phyloP scores from a whole-genome alignment of 92 coral and sea anemone species.

The Porites lobata region DNA sequence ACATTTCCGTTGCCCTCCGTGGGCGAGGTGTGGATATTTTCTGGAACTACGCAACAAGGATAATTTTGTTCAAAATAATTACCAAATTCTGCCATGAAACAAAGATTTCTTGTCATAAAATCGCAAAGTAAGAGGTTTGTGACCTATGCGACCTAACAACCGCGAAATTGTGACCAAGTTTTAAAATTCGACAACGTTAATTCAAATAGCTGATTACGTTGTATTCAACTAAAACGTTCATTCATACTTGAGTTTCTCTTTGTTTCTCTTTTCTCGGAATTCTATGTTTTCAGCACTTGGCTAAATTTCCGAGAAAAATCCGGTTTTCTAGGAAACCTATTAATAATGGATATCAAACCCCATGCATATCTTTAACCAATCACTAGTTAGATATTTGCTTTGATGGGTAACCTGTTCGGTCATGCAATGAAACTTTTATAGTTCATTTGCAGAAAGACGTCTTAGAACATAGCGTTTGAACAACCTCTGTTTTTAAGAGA shows the following conservation, averaged over 20 bases:
- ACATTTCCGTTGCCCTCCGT: too few relatives aligned
- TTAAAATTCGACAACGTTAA: too few relatives aligned
- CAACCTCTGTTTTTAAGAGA: not conserved
- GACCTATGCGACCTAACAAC: too few relatives aligned
- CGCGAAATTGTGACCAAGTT: too few relatives aligned
- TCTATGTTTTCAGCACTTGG: not conserved
- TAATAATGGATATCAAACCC: not conserved
- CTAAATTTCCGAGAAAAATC: not conserved
- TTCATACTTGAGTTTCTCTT: not conserved
- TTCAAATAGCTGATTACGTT: not conserved
- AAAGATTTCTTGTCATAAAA: too few relatives aligned
- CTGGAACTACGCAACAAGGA: too few relatives aligned
- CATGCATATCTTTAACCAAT: constrained; percentile 5
- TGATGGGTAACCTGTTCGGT: not conserved
- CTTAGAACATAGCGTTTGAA: not conserved
- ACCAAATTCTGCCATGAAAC: too few relatives aligned
- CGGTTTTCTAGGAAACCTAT: constrained; percentile 17
- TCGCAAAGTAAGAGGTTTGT: too few relatives aligned
- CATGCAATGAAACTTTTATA: constrained; percentile 5
- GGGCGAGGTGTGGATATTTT: too few relatives aligned
- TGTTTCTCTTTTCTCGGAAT: constrained; percentile 17
- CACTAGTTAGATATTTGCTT: not conserved
- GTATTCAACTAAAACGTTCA: not conserved
- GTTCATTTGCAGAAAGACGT: not conserved
- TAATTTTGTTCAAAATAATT: too few relatives aligned